Base-by-base conservation (phyloP, 2,113 vertebrate genomes). In the Sinocyclocheilus anshuiensis region DNA sequence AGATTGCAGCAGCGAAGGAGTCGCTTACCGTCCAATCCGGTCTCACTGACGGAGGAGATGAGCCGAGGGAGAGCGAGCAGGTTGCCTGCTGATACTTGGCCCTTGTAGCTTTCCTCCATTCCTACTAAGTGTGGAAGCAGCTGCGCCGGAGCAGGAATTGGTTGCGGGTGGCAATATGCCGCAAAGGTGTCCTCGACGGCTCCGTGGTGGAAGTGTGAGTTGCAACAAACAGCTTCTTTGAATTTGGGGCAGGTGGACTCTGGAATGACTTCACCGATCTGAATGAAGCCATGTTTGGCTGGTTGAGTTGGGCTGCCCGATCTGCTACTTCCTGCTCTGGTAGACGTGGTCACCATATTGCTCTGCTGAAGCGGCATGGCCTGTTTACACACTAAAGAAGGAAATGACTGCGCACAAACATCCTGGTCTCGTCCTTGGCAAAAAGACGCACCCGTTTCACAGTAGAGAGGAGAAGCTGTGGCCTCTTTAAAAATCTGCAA, bases 11-110 rank as follows among this genome's bases (percentile, higher is more conserved):
- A 96, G 16, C 86, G 94, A 65, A 95, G 76, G 79, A 95, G 90
- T 57, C 89, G 95, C 76, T 96, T 96, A 83, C 93, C 92, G 85
- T 98, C 96, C 87, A 98, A 92, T 48, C 96, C 94, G 0, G 97
- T 95, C 86, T 98, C 97, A 29, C 97, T 98, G 84, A 97, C 91
- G 0, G 97, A 97, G 18, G 97, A 96, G 39, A 96, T 94, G 69
- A 98, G 93, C 36, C 95, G 96, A 65, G 96, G 96, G 69, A 96
- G 95, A 0, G 92, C 87, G 29, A 96, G 92, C 78, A 95, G 90
- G 67, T 92, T 91, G 5, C 92, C 79, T 29, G 90, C 69, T 71
- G 84, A 59, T 26, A 87, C 89, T 78, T 91, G 92, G 48, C 84
- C 84, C 20, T 89, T 91, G 0, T 87, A 90, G 84, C 93, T 92